A percentile compares a stretch with the other conserved stretches of the same genome.
These are phyloP conservation scores for roundworm (Caenorhabditis elegans) DNA, from an alignment of 1,140 invertebrate species.

Conservation along the genomic window WBcel235 BX284605.5:7824001-7824500, in stretches of 20 bases:
- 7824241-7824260: neutral
- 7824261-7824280: neutral
- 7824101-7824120: neutral
- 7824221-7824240: conserved; percentile 7
- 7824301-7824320: neutral
- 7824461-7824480: neutral
- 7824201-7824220: too few species aligned
- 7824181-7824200: neutral
- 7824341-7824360: neutral
- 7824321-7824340: conserved; percentile 19
- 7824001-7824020: too few species aligned
- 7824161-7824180: neutral
- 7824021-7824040: too few species aligned
- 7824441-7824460: neutral
- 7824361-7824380: neutral
- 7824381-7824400: neutral
- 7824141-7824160: neutral
- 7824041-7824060: too few species aligned
- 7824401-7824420: neutral
- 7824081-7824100: too few species aligned
- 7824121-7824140: too few species aligned
- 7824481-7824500: neutral
- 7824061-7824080: too few species aligned
- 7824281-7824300: neutral
- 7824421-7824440: neutral